Conservation (phyloP, 1,140 invertebrate genomes). For the Trichomalopsis sarcophagae region DNA sequence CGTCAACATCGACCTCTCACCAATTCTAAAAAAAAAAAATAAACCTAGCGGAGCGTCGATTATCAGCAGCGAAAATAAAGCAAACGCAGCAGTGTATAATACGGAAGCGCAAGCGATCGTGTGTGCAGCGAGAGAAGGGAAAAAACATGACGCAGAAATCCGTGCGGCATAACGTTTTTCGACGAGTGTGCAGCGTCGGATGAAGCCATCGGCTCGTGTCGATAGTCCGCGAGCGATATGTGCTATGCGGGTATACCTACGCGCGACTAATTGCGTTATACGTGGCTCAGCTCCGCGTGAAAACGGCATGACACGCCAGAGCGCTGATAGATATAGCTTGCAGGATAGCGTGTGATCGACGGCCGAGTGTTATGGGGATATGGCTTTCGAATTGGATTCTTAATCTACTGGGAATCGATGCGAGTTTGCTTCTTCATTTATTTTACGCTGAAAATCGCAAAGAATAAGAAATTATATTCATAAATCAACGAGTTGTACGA, state of each 20-base stretch:
- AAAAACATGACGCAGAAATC: background rate
- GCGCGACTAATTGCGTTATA: background rate
- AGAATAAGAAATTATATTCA: too few relatives aligned
- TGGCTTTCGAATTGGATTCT: background rate
- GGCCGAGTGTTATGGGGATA: background rate
- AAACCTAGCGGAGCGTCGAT: too few relatives aligned
- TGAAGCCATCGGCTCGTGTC: background rate
- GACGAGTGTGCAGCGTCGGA: background rate
- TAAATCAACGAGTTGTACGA: too few relatives aligned
- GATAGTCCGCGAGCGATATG: background rate
- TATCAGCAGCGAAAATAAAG: too few relatives aligned
- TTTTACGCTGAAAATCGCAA: too few relatives aligned
- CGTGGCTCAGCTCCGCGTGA: background rate
- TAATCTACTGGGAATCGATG: background rate
- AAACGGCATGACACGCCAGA: background rate
- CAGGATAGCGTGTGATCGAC: background rate
- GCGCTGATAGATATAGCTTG: background rate
- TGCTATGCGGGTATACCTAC: background rate
- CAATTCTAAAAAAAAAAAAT: too few relatives aligned
- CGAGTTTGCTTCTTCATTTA: background rate
- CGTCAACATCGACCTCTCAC: too few relatives aligned
- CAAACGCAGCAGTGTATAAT: too few relatives aligned
- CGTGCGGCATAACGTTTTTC: background rate
- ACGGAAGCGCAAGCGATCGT: too few relatives aligned
- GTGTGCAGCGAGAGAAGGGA: too few relatives aligned